Conservation (phyloP, 1,140 invertebrate species). For the Magallana gigas region DNA sequence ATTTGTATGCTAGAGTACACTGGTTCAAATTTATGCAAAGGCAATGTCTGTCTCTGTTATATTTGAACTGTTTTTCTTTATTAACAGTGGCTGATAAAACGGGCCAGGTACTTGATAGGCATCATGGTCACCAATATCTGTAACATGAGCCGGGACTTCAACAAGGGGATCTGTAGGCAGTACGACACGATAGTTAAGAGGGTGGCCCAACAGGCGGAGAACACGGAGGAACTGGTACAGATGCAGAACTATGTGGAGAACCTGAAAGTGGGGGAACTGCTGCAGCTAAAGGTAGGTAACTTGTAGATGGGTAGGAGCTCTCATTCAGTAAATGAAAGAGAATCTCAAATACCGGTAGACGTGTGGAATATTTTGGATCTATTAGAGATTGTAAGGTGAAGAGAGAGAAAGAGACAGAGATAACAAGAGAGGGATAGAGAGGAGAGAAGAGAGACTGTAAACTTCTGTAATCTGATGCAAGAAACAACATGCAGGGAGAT, state of each 20-base stretch:
- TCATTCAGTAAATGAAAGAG: no score
- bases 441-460: no score
- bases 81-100: constrained; percentile 75
- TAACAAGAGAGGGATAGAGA: no score
- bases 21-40: no score
- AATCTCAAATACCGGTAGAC: no score
- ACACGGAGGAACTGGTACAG: constrained; percentile 91
- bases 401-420: no score
- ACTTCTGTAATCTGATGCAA: no score
- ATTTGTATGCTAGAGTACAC: no score
- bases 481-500: no score
- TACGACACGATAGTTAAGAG: constrained; percentile 93
- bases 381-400: no score
- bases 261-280: constrained; percentile 73
- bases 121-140: constrained; percentile 75
- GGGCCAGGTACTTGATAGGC: constrained; percentile 66
- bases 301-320: no score
- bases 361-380: no score
- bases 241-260: constrained; percentile 89
- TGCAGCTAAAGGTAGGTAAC: constrained; percentile 72
- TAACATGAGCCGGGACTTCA: constrained; percentile 73
- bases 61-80: background rate
- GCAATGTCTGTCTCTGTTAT: background rate
- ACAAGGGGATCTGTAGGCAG: constrained; percentile 75
- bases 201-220: constrained; percentile 90